phyloP scores from a whole-genome alignment of 2,113 vertebrate species.

The Sula dactylatra region DNA sequence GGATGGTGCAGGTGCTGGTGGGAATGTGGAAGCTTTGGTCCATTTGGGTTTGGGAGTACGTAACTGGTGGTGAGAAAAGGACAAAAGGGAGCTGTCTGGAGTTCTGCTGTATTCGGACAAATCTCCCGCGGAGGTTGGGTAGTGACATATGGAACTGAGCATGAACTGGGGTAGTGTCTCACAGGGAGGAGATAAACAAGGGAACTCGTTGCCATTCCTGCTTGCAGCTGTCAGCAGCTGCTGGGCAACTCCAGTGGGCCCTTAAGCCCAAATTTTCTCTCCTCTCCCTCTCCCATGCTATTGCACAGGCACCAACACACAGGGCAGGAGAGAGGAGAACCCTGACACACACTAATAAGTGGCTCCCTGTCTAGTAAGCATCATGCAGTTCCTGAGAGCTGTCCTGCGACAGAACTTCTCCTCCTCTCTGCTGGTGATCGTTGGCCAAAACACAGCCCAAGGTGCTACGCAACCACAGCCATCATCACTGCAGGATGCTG shows the following conservation, averaged over 20 bases:
- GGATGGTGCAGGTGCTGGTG: background rate
- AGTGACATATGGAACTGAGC: background rate
- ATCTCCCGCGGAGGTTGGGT: background rate
- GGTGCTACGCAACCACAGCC: conserved; percentile 27
- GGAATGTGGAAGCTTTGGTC: background rate
- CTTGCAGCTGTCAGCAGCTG: background rate
- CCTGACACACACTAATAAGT: background rate
- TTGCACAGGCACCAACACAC: background rate
- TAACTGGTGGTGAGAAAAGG: background rate
- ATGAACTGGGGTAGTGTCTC: background rate
- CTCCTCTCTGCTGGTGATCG: conserved; percentile 77
- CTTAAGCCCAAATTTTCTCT: background rate
- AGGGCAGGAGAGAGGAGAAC: background rate
- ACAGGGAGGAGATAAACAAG: background rate
- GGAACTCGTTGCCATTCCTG: background rate
- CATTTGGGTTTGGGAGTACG: background rate
- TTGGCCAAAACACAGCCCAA: conserved; percentile 1
- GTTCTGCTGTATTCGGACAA: background rate
- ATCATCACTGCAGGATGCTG: conserved; percentile 60
- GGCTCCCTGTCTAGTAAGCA: conserved; percentile 76
- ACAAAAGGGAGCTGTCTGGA: background rate
- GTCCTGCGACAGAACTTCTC: conserved; percentile 80
- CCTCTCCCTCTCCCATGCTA: background rate
- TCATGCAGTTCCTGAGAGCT: conserved; percentile 82
- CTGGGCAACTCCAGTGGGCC: background rate